Evolutionary conservation across 2,113 vertebrate species (phyloP).

Genomic region (Spermophilus dauricus): DNA sequence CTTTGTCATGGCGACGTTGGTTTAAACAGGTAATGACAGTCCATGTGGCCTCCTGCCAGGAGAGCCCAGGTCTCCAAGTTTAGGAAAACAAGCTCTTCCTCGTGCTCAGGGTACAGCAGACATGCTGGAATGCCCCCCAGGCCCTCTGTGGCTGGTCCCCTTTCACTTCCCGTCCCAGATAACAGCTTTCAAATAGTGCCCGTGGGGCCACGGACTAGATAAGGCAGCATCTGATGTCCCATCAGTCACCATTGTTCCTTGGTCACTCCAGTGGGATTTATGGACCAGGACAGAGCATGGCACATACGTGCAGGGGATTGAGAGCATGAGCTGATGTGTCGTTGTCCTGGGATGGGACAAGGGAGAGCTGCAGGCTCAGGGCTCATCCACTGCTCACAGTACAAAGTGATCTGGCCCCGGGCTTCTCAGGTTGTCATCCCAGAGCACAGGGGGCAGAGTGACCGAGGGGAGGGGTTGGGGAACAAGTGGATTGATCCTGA

Average conservation of each 20-base stretch:
- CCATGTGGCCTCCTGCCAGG: constrained; percentile 72
- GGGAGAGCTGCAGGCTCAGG: not conserved
- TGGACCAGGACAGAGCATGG: fast-evolving
- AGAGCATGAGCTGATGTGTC: fast-evolving
- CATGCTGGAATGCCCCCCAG: constrained; percentile 35
- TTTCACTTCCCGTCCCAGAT: constrained; percentile 75
- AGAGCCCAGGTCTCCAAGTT: constrained; percentile 55
- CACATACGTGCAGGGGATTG: fast-evolving
- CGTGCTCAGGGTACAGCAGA: not conserved
- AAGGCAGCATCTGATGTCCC: not conserved
- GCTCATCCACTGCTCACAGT: not conserved
- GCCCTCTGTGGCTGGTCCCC: constrained; percentile 23
- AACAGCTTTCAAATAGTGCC: constrained; percentile 60
- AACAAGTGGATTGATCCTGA: not conserved
- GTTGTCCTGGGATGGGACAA: not conserved
- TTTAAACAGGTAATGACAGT: constrained; percentile 82
- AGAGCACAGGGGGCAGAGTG: not conserved
- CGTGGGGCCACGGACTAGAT: not conserved
- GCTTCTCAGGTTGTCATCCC: too few relatives aligned
- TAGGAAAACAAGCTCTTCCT: constrained; percentile 53
- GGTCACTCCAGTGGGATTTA: not conserved
- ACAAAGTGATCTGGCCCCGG: not conserved
- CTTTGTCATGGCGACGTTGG: constrained; percentile 24
- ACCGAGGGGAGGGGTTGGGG: not conserved
- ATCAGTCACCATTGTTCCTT: too few relatives aligned